phyloP scores from a whole-genome alignment of 2,888 invertebrate species.

The Uropetala carovei region DNA sequence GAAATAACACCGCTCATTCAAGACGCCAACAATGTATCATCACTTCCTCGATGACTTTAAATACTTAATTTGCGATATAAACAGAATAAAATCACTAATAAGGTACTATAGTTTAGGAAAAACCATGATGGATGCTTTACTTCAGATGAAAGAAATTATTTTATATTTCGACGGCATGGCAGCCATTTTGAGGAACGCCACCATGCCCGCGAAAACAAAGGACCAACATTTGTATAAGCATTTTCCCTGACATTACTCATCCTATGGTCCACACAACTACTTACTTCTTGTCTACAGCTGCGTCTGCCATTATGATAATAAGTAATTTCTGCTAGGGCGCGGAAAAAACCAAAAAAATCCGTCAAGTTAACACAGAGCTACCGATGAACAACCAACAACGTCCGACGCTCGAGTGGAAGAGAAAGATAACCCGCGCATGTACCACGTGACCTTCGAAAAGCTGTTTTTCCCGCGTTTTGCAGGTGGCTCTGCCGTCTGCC shows the following conservation, averaged over 20 bases:
- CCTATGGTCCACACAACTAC: neutral
- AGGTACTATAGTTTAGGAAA: neutral
- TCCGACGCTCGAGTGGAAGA: conserved; percentile 60
- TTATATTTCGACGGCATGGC: conserved; percentile 32
- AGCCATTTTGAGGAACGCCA: conserved; percentile 65
- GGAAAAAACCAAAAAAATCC: conserved; percentile 36
- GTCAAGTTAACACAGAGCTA: conserved; percentile 17
- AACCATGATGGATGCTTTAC: neutral
- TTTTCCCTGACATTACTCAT: conserved; percentile 52
- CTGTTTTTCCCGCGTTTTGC: conserved; percentile 65
- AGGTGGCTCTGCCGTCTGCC: conserved; percentile 60
- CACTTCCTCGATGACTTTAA: too few species aligned
- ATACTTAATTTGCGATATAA: neutral
- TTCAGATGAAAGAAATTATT: neutral
- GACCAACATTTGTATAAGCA: neutral
- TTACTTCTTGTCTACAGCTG: conserved; percentile 65
- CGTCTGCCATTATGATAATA: conserved; percentile 63
- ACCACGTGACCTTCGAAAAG: conserved; percentile 65
- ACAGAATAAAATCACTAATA: neutral
- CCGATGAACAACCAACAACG: conserved; percentile 52
- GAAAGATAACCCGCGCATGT: conserved; percentile 65
- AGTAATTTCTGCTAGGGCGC: neutral
- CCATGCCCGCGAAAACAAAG: conserved; percentile 65
- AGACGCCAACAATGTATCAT: too few species aligned
- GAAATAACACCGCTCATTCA: neutral